These are phyloP conservation scores for Heliconius himera DNA, from an alignment of 1,140 invertebrate genomes.

Conservation along the genomic window DNA sequence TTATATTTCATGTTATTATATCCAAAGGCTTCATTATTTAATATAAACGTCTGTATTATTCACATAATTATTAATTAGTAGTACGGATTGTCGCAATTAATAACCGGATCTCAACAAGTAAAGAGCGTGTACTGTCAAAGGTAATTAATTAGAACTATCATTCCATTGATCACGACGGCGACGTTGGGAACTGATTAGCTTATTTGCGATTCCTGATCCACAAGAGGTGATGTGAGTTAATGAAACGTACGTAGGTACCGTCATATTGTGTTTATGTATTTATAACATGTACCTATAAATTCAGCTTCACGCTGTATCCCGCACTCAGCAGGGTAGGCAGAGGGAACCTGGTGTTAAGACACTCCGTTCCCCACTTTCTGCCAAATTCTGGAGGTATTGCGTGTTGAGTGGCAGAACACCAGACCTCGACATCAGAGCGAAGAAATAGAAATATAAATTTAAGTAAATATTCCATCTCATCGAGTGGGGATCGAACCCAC, in stretches of 20 bases:
- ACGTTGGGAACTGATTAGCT: constrained; percentile 33
- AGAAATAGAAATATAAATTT: too few relatives aligned
- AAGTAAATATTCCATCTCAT: too few relatives aligned
- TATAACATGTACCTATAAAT: too few relatives aligned
- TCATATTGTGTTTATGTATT: neutral
- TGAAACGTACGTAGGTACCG: neutral
- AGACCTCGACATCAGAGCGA: too few relatives aligned
- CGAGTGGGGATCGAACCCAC: too few relatives aligned
- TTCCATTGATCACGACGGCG: constrained; percentile 52
- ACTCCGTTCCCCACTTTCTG: too few relatives aligned
- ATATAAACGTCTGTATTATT: constrained; percentile 1
- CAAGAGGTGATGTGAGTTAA: neutral
- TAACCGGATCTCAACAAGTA: constrained; percentile 37
- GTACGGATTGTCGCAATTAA: constrained; percentile 40
- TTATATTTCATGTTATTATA: too few relatives aligned
- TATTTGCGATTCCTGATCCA: constrained; percentile 15
- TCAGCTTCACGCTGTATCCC: too few relatives aligned
- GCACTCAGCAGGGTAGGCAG: too few relatives aligned
- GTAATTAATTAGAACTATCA: constrained; percentile 62
- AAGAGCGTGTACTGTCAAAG: constrained; percentile 49
- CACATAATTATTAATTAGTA: constrained; percentile 26
- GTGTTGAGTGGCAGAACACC: too few relatives aligned
- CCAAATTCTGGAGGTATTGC: too few relatives aligned
- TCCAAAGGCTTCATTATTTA: neutral
- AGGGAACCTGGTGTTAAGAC: too few relatives aligned